These are phyloP conservation scores for Melanocharis versteri DNA, from an alignment of 2,113 vertebrate genomes.

Conservation along the genomic window DNA sequence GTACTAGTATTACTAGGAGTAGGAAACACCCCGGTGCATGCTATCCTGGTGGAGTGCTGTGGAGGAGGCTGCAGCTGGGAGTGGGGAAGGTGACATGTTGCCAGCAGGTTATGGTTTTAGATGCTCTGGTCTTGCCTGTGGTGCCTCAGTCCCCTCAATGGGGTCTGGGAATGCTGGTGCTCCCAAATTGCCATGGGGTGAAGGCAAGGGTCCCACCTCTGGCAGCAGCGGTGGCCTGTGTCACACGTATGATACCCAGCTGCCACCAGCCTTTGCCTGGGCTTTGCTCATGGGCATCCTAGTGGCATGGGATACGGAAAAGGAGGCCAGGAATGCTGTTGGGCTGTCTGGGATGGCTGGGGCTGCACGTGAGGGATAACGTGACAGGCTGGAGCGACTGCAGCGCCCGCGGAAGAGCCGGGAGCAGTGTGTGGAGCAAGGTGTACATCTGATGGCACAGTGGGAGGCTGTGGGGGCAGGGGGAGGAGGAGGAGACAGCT, in stretches of 20 bases:
- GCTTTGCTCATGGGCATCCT: rapidly evolving
- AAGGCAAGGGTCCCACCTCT: neutral
- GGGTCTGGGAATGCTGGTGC: neutral
- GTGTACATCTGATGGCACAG: conserved; percentile 45
- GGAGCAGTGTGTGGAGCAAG: neutral
- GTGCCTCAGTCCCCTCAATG: neutral
- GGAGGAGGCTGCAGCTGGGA: neutral
- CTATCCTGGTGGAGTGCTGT: neutral
- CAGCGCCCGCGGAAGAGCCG: neutral
- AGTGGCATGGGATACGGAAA: neutral
- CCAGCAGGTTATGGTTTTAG: neutral
- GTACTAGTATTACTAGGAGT: neutral
- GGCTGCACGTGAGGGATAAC: conserved; percentile 1
- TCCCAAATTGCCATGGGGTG: rapidly evolving
- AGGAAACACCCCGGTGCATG: neutral
- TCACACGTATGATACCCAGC: rapidly evolving
- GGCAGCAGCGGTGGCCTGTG: neutral
- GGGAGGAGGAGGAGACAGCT: conserved; percentile 35
- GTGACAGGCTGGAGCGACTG: conserved; percentile 37
- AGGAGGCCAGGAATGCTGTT: neutral
- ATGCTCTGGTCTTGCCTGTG: neutral
- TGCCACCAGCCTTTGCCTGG: neutral
- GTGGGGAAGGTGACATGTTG: rapidly evolving
- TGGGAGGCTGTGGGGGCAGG: conserved; percentile 44
- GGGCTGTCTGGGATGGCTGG: neutral